Evolutionary conservation across 2,888 invertebrate species (phyloP).

Genomic region (Ochropleura leucogaster): DNA sequence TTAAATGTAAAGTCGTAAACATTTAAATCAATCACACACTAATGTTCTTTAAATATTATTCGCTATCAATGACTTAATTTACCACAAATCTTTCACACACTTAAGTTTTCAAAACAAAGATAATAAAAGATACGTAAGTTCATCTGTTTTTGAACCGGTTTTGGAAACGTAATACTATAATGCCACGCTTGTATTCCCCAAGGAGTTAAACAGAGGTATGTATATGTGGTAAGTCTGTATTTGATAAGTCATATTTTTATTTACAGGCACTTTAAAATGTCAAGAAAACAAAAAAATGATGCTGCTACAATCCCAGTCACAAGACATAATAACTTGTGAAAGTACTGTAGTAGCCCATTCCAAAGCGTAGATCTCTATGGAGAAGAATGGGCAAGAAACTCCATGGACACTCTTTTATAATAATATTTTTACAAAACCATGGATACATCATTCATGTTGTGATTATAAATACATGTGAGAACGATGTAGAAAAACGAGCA

Average conservation of each 20-base stretch:
- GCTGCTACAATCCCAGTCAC: too few relatives aligned
- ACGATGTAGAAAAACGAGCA: too few relatives aligned
- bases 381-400: too few relatives aligned
- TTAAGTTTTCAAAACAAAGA: conserved; percentile 60
- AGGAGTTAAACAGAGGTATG: neutral
- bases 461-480: too few relatives aligned
- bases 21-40: conserved; percentile 50
- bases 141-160: conserved; percentile 58
- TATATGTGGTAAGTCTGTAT: neutral
- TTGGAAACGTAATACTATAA: neutral
- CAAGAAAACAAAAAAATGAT: too few relatives aligned
- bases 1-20: conserved; percentile 36
- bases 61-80: conserved; percentile 44
- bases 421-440: too few relatives aligned
- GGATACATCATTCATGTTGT: too few relatives aligned
- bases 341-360: too few relatives aligned
- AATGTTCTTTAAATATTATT: conserved; percentile 55
- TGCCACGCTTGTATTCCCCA: neutral
- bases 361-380: too few relatives aligned
- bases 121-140: conserved; percentile 34
- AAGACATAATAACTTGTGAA: too few relatives aligned
- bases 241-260: neutral
- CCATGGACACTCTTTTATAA: too few relatives aligned
- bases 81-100: conserved; percentile 59
- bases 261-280: too few relatives aligned